Base-by-base conservation (phyloP, 2,888 invertebrate genomes). In the Hemicrepidius hirtus region DNA sequence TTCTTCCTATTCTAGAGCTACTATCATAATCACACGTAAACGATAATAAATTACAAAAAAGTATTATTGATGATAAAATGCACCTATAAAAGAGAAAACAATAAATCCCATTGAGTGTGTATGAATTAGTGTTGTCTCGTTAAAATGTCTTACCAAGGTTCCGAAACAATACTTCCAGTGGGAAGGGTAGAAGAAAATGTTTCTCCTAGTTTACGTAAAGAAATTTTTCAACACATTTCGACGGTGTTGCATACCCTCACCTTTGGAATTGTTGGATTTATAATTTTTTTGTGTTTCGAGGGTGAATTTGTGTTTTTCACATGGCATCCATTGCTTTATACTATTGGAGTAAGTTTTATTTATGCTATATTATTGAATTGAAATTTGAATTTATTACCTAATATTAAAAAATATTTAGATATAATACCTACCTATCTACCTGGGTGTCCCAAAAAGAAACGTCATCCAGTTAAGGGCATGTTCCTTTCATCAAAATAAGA, bases 291-390 rank as follows among this genome's bases (percentile, higher is more conserved):
- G 4, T 44, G 62, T 24, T 44, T 62, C 24, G 37, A 13, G 13
- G n/a, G 20, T 0, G 44, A 44, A 24, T 62, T 40, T 20, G 20
- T 10, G 7, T 62, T 62, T 24, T 62, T 21, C 1, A 62, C 40
- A 24, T 62, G 40, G 44, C 62, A 62, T 62, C 41, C 44, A 0
- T 37, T 62, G 0, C 44, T 62, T n/a, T 62, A 37, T 10, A 10
- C 62, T 1, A 40, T 44, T 12, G 62, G 62, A n/a, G 62, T 62
- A 44, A 62, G 62, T 62, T 9, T n/a, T n/a, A 5, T 50, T 50
- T 50, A 13, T 1, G 6, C 6, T 28, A 28, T 4, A 6, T 28
- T 28, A 32, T 1, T n/a, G n/a, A 41, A n/a, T n/a, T 41, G 13
- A 41, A 41, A 13, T 41, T n/a, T 41, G 41, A 3, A 24, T 7